A percentile compares a stretch with the other conserved stretches of the same genome.
Evolutionary conservation across 2,797 vertebrate species (phyloP).

Genomic region (Pipistrellus pipistrellus): DNA sequence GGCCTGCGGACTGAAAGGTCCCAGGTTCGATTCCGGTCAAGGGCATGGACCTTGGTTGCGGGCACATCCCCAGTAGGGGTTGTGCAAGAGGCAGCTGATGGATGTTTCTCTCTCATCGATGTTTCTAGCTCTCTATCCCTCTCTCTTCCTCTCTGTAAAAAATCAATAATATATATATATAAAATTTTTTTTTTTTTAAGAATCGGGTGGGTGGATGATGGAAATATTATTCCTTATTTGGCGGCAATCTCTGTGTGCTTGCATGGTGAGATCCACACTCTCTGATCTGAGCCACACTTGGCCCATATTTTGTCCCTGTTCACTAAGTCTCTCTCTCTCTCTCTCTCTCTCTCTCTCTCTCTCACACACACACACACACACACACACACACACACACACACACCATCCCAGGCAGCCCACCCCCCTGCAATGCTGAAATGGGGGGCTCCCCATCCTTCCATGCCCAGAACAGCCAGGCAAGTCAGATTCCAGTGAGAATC

Average conservation of each 20-base stretch:
- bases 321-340: not conserved
- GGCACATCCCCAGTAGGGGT: too few species aligned
- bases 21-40: too few species aligned
- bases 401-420: not conserved
- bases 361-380: not conserved
- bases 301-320: not conserved
- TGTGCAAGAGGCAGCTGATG: too few species aligned
- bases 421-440: not conserved
- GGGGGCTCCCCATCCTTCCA: accelerated
- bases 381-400: not conserved
- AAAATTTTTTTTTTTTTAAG: too few species aligned
- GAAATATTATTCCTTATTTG: not conserved
- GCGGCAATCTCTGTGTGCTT: not conserved
- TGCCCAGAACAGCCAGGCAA: not conserved
- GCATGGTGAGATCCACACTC: not conserved
- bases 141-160: too few species aligned
- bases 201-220: too few species aligned
- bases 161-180: too few species aligned
- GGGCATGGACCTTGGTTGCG: too few species aligned
- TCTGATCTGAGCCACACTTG: not conserved
- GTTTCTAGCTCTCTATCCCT: too few species aligned
- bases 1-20: too few species aligned
- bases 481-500: not conserved
- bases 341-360: not conserved
- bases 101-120: too few species aligned